Evolutionary conservation across 2,797 vertebrate species (phyloP).

Genomic region (Lindbergichthys nudifrons): DNA sequence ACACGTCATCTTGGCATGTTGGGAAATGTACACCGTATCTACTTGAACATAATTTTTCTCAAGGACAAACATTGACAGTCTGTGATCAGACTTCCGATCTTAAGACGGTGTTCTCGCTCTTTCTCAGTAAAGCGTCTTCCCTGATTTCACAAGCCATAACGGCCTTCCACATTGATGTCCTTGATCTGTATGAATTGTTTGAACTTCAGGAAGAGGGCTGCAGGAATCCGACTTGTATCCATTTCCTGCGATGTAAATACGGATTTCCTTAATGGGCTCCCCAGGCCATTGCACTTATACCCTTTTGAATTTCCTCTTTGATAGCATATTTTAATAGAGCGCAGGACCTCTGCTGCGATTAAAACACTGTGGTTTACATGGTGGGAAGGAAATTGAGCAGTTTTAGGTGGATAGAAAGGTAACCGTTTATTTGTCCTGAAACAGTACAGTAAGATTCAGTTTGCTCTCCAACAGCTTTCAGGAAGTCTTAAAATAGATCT

Average conservation of each 20-base stretch:
- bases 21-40: conserved; percentile 18
- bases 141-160: conserved; percentile 37
- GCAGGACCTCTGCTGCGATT: conserved; percentile 13
- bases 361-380: conserved; percentile 7
- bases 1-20: background rate
- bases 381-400: conserved; percentile 16
- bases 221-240: conserved; percentile 55
- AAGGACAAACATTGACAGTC: conserved; percentile 21
- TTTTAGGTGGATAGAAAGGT: background rate
- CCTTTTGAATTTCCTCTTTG: conserved; percentile 51
- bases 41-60: background rate
- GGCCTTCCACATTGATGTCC: conserved; percentile 44
- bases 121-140: conserved; percentile 7
- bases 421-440: conserved; percentile 7
- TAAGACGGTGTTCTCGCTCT: background rate
- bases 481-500: conserved; percentile 73
- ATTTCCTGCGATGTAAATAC: conserved; percentile 73
- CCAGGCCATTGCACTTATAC: conserved; percentile 52
- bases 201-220: conserved; percentile 69
- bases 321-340: conserved; percentile 46
- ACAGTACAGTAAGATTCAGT: conserved; percentile 38
- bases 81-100: conserved; percentile 17
- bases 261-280: conserved; percentile 79
- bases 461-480: conserved; percentile 43
- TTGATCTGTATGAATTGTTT: conserved; percentile 66